These are phyloP conservation scores for Mizuhopecten yessoensis DNA, from an alignment of 1,140 invertebrate species.

Conservation along the genomic window DNA sequence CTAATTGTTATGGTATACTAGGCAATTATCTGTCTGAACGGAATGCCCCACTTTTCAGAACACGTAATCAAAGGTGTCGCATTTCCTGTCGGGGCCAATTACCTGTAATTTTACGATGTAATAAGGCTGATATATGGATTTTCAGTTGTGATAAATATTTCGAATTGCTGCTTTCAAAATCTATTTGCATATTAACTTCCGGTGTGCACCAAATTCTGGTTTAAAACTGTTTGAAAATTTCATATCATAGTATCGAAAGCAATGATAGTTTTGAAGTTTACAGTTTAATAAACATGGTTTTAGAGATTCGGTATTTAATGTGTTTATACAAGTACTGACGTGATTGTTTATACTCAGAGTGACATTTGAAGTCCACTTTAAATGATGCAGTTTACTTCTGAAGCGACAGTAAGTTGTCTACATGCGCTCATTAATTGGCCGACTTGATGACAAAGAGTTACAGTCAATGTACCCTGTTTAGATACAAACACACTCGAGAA, in stretches of 20 bases:
- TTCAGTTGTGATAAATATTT: neutral
- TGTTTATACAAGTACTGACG: neutral
- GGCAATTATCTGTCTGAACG: neutral
- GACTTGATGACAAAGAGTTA: constrained; percentile 4
- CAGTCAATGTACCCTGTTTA: neutral
- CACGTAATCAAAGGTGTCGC: constrained; percentile 3
- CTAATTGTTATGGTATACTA: neutral
- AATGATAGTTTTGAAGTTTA: neutral
- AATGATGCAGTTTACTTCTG: neutral
- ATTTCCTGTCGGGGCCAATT: neutral
- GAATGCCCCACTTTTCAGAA: neutral
- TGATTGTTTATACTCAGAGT: neutral
- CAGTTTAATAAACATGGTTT: neutral
- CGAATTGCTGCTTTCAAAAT: neutral
- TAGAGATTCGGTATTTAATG: neutral
- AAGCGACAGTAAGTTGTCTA: neutral
- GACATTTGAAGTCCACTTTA: neutral
- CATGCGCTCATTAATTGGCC: neutral
- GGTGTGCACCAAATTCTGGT: neutral
- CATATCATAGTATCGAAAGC: neutral
- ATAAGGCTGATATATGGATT: neutral
- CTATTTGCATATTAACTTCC: neutral
- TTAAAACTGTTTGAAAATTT: neutral
- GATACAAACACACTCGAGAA: constrained; percentile 33
- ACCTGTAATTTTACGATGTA: neutral